Evolutionary conservation across 2,797 vertebrate species (phyloP).

Genomic region (Garrulus glandarius): DNA sequence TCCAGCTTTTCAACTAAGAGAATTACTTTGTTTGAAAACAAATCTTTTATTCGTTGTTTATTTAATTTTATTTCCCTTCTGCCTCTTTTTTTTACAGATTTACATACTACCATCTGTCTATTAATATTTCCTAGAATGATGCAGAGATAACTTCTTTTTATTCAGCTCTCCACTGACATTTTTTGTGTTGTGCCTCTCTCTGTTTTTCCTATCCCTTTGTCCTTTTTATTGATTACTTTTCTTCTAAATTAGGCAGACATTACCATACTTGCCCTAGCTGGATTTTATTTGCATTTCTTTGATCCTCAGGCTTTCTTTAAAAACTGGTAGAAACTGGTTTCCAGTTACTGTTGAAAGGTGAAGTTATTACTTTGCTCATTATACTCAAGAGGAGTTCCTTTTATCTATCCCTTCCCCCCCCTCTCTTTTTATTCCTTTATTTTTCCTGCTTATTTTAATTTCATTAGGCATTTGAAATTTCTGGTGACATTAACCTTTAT

Average conservation of each 20-base stretch:
- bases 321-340: conserved; percentile 36
- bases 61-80: background rate
- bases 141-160: background rate
- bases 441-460: background rate
- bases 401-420: background rate
- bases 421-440: fast-evolving
- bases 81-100: background rate
- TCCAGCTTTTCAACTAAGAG: background rate
- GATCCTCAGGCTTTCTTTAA: conserved; percentile 11
- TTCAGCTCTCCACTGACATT: background rate
- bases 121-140: background rate
- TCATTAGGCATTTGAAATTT: background rate
- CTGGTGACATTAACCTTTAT: background rate
- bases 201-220: background rate
- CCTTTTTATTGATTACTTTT: conserved; percentile 28
- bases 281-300: conserved; percentile 50
- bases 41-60: background rate
- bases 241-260: background rate
- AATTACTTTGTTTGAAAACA: background rate
- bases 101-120: background rate
- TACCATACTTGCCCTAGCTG: background rate
- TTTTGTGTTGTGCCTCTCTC: background rate
- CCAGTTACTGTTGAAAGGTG: conserved; percentile 3
- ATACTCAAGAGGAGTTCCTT: background rate
- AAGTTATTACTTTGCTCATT: conserved; percentile 10